A percentile compares a stretch with the other conserved stretches of the same genome.
These are phyloP conservation scores for Pungitius pungitius DNA, from an alignment of 2,113 vertebrate genomes.

Conservation along the genomic window DNA sequence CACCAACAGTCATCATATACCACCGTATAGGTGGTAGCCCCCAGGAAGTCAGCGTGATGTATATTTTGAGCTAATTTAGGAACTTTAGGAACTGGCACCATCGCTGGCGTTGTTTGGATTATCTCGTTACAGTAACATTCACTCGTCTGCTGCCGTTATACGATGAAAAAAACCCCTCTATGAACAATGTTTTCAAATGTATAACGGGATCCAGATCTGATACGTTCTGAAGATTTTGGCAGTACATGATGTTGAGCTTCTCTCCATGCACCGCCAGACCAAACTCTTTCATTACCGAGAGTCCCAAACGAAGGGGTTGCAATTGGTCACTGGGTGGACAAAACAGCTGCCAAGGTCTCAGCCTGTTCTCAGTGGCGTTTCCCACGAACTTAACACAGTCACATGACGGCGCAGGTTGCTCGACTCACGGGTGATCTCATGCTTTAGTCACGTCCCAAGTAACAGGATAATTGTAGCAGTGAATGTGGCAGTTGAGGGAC, in stretches of 20 bases:
- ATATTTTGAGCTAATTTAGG: too few species aligned
- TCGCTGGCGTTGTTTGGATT: not conserved
- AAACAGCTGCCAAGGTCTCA: slow-evolving; percentile 33
- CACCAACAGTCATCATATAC: too few species aligned
- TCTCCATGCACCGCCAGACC: not conserved
- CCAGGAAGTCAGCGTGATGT: too few species aligned
- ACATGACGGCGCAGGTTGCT: slow-evolving; percentile 34
- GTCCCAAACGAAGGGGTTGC: slow-evolving; percentile 37
- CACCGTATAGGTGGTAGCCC: too few species aligned
- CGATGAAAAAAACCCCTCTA: slow-evolving; percentile 28
- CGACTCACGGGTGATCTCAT: slow-evolving; percentile 56
- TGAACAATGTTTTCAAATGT: slow-evolving; percentile 45
- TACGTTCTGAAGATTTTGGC: slow-evolving; percentile 17
- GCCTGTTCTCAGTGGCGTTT: slow-evolving; percentile 41
- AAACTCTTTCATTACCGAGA: slow-evolving; percentile 30
- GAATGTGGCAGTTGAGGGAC: slow-evolving; percentile 56
- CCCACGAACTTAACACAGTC: slow-evolving; percentile 31
- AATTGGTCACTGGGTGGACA: slow-evolving; percentile 30
- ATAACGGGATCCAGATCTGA: slow-evolving; percentile 48
- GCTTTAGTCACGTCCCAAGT: slow-evolving; percentile 42
- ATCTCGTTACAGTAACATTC: slow-evolving; percentile 18
- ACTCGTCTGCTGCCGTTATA: slow-evolving; percentile 33
- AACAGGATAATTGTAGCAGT: slow-evolving; percentile 42
- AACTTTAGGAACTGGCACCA: not conserved
- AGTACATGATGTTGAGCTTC: slow-evolving; percentile 22